Percentiles rank a stretch among this genome's conserved stretches.
phyloP scores from a whole-genome alignment of 92 coral and sea anemone species.

The Blastomussa wellsi region DNA sequence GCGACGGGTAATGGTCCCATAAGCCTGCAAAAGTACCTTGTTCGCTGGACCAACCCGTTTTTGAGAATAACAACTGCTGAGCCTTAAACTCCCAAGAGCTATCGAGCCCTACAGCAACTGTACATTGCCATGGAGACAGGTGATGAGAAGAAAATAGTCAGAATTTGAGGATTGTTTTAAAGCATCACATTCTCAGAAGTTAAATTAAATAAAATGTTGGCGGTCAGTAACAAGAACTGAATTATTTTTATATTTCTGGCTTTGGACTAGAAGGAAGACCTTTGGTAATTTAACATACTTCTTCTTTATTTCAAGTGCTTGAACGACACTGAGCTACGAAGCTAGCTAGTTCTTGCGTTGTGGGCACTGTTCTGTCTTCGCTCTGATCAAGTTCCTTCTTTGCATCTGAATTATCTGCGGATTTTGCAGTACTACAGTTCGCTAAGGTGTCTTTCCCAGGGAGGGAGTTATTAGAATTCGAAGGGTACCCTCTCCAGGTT shows the following conservation, averaged over 20 bases:
- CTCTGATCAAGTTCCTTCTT: background rate
- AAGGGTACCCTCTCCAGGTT: background rate
- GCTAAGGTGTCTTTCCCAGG: background rate
- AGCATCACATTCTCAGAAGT: background rate
- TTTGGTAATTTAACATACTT: too few relatives aligned
- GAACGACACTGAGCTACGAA: constrained; percentile 36
- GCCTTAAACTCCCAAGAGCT: background rate
- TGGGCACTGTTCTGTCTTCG: constrained; percentile 21
- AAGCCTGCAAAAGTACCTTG: too few relatives aligned
- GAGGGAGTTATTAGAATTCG: background rate
- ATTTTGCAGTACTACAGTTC: background rate
- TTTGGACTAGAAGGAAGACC: too few relatives aligned
- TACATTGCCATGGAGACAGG: too few relatives aligned
- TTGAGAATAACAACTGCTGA: too few relatives aligned
- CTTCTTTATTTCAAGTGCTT: background rate
- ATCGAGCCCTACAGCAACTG: too few relatives aligned
- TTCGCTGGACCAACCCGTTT: too few relatives aligned
- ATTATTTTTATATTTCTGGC: background rate
- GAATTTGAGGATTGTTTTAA: too few relatives aligned
- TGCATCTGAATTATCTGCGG: constrained; percentile 1
- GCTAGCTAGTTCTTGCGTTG: constrained; percentile 17
- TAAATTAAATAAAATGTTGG: background rate
- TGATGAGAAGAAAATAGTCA: background rate
- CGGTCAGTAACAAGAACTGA: background rate
- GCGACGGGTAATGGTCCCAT: background rate